Base-by-base conservation (phyloP, 1,140 invertebrate species). In the Bursaphelenchus mucronatus region DNA sequence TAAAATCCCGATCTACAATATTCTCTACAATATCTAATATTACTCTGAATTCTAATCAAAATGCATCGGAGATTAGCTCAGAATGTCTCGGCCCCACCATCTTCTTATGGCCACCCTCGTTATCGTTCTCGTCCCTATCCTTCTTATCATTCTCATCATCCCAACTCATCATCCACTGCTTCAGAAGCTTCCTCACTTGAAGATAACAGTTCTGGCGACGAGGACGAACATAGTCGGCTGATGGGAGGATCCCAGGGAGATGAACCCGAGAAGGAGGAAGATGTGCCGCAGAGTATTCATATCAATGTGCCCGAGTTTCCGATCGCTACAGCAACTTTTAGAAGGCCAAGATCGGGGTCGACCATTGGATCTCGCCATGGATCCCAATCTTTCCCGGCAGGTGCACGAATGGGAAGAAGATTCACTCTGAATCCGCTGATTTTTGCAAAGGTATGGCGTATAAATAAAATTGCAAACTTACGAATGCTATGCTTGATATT, bases 401-500 rank as follows among this genome's bases (percentile, higher is more conserved):
- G 46, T 10, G 49, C 63, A 41, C 68, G 70, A 4, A 68, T 68
- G 67, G 70, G 70, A 4, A 56, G 70, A 39, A 65, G 77, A 13
- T 81, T 80, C 61, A 80, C 78, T 6, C 70, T 80, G 15, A 80
- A 80, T 54, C 78, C 77, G 41, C 43, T 80, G 11, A 81, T 79
- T 19, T 80, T 79, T 64, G 78, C 78, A 3, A 80, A 80, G 63
- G 70, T 76, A 45, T 30, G 40, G 19, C 39, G n/a, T 56, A 41
- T 15, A 62, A 63, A 10, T 11, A n/a, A 10, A 17, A 55, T 61
- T 61, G 61, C 63, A 68, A 10, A 69, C 0, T 70, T 43, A 39
- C 10, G 30, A 61, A 51, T 45, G 9, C 3, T 39, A 66, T 6
- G 10, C 17, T 19, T 43, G 47, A 10, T 57, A 51, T 74, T 10